These are phyloP conservation scores for Dendroctonus ponderosae DNA, from an alignment of 1,140 invertebrate species.

Conservation along the genomic window DNA sequence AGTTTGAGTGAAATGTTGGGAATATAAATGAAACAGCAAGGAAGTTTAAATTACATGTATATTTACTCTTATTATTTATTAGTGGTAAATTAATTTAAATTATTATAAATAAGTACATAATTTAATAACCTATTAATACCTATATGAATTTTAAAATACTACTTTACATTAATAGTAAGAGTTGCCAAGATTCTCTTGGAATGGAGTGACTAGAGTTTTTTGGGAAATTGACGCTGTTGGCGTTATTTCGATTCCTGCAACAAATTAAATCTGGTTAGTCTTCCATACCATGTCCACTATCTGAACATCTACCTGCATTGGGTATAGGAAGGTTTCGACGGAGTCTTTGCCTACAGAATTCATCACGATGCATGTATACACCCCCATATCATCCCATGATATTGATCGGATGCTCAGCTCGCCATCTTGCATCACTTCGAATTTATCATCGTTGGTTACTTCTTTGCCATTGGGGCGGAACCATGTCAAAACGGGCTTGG, in stretches of 20 bases:
- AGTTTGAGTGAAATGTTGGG: no score
- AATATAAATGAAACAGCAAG: no score
- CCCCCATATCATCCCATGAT: constrained; percentile 77
- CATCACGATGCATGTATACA: constrained; percentile 70
- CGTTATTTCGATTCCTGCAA: constrained; percentile 35
- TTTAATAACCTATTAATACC: constrained; percentile 33
- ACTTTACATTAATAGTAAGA: constrained; percentile 30
- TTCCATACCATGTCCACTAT: constrained; percentile 9
- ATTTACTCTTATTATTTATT: no score
- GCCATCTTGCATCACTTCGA: constrained; percentile 64
- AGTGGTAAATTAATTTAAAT: not conserved
- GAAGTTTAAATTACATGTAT: no score
- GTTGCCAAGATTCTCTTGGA: constrained; percentile 33
- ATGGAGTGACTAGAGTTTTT: constrained; percentile 32
- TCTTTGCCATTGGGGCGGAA: constrained; percentile 57
- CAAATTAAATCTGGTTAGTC: constrained; percentile 16
- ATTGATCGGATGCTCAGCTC: constrained; percentile 69
- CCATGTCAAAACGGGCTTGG: constrained; percentile 67
- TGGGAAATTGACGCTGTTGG: constrained; percentile 6
- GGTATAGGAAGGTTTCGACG: constrained; percentile 74
- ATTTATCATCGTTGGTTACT: constrained; percentile 56
- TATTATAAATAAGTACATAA: constrained; percentile 31
- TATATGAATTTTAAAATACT: constrained; percentile 27
- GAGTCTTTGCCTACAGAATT: constrained; percentile 66
- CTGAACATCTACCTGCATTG: constrained; percentile 56